phyloP scores from a whole-genome alignment of 2,113 vertebrate species.

The Trichomycterus rosablanca region DNA sequence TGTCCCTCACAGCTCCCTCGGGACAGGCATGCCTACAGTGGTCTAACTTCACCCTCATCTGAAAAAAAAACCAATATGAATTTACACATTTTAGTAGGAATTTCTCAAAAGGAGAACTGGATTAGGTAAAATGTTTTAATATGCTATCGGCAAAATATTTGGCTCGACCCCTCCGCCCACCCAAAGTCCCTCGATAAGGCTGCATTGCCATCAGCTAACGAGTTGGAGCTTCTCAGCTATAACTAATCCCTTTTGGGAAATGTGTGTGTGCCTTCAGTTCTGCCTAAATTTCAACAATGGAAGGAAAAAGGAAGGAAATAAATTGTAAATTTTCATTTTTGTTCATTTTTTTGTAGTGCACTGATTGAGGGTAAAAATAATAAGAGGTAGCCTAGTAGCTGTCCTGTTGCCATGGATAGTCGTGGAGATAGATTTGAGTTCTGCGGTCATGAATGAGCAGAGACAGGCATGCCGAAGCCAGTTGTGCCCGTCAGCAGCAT shows the following conservation, averaged over 20 bases:
- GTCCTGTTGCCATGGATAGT: not conserved
- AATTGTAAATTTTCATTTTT: too few relatives aligned
- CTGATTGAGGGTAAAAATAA: too few relatives aligned
- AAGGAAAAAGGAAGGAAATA: constrained; percentile 16
- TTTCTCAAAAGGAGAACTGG: too few relatives aligned
- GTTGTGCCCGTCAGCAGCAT: constrained; percentile 22
- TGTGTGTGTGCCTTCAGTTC: constrained; percentile 49
- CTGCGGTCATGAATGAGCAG: constrained; percentile 13
- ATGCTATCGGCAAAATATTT: too few relatives aligned
- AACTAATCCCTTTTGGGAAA: constrained; percentile 23
- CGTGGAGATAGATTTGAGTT: constrained; percentile 25
- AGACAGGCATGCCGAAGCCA: not conserved
- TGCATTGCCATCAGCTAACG: constrained; percentile 9
- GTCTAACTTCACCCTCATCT: too few relatives aligned
- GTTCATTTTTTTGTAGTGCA: too few relatives aligned
- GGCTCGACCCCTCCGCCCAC: too few relatives aligned
- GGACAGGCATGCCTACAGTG: too few relatives aligned
- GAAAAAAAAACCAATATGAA: too few relatives aligned
- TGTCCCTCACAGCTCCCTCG: too few relatives aligned
- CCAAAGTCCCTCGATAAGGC: constrained; percentile 15
- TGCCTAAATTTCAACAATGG: not conserved
- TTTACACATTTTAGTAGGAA: too few relatives aligned
- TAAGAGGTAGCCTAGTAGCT: constrained; percentile 12
- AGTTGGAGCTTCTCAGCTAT: constrained; percentile 26
- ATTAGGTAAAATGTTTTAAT: too few relatives aligned